A percentile compares a stretch with the other conserved stretches of the same genome.
phyloP scores from a whole-genome alignment of 2,888 invertebrate species.

The Smittia aterrima region DNA sequence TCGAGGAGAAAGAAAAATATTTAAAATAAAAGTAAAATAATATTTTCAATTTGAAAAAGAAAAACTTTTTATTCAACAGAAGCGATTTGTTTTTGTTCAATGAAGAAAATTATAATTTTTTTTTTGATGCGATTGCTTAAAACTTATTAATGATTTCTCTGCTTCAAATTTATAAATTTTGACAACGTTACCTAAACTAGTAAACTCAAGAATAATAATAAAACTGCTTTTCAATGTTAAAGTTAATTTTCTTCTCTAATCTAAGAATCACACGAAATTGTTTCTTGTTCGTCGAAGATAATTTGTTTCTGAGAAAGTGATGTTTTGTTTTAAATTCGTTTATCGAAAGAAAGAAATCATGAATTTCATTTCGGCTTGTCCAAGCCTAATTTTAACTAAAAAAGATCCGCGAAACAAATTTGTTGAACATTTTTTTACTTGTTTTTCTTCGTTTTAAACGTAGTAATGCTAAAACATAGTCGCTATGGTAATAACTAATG shows the following conservation, averaged over 20 bases:
- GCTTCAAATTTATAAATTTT: slow-evolving; percentile 26
- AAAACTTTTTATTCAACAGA: slow-evolving; percentile 41
- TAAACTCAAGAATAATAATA: slow-evolving; percentile 32
- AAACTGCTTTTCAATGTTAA: slow-evolving; percentile 24
- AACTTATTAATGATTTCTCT: slow-evolving; percentile 26
- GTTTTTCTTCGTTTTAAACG: slow-evolving; percentile 21
- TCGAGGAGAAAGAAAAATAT: neutral
- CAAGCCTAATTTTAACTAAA: slow-evolving; percentile 2
- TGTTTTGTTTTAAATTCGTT: neutral
- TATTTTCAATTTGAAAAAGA: slow-evolving; percentile 33
- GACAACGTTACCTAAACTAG: slow-evolving; percentile 42
- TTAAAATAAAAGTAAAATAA: too few relatives aligned
- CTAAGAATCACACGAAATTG: slow-evolving; percentile 41
- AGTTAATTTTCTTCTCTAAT: slow-evolving; percentile 31
- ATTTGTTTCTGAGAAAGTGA: neutral
- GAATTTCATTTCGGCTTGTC: neutral
- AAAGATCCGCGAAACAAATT: neutral
- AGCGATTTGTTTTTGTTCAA: slow-evolving; percentile 22
- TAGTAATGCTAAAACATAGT: slow-evolving; percentile 1
- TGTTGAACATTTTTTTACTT: neutral
- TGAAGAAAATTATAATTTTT: slow-evolving; percentile 27
- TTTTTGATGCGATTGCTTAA: slow-evolving; percentile 4
- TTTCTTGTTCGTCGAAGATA: slow-evolving; percentile 12
- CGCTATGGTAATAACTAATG: slow-evolving; percentile 22
- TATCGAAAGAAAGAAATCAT: neutral